phyloP scores from a whole-genome alignment of 2,888 invertebrate species.

The Epicampocera succincta region DNA sequence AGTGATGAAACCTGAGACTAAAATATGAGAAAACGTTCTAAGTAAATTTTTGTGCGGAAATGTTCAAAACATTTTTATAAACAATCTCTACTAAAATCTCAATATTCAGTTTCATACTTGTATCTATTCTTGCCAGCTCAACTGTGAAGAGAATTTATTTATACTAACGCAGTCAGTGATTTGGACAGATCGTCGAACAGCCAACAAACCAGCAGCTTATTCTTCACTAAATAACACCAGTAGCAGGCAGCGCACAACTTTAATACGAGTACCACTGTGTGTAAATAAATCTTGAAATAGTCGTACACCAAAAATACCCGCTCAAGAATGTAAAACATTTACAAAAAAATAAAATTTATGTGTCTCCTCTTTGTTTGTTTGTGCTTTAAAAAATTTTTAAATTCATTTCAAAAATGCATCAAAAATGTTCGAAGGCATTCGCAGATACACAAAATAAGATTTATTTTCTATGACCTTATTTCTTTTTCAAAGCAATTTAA shows the following conservation, averaged over 20 bases:
- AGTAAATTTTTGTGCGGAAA: too few relatives aligned
- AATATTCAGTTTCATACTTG: too few relatives aligned
- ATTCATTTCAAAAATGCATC: conserved; percentile 16
- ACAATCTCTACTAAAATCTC: too few relatives aligned
- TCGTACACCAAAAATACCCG: conserved; percentile 22
- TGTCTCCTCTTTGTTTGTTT: conserved; percentile 3
- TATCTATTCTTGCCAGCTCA: too few relatives aligned
- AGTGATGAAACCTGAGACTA: too few relatives aligned
- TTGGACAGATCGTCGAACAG: too few relatives aligned
- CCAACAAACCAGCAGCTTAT: too few relatives aligned
- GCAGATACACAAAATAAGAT: conserved; percentile 18
- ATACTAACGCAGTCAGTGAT: neutral
- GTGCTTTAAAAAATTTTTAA: conserved; percentile 9
- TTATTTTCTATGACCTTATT: conserved; percentile 32
- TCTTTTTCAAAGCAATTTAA: neutral
- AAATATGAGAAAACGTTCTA: too few relatives aligned
- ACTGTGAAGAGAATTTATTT: neutral
- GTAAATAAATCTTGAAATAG: conserved; percentile 23
- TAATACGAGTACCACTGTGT: too few relatives aligned
- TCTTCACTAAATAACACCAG: too few relatives aligned
- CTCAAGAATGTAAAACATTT: conserved; percentile 27
- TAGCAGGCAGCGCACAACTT: too few relatives aligned
- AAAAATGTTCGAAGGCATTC: neutral
- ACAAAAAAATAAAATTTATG: conserved; percentile 13
- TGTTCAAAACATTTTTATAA: too few relatives aligned